These are phyloP conservation scores for Hedya salicella DNA, from an alignment of 2,888 invertebrate species.

Conservation along the genomic window DNA sequence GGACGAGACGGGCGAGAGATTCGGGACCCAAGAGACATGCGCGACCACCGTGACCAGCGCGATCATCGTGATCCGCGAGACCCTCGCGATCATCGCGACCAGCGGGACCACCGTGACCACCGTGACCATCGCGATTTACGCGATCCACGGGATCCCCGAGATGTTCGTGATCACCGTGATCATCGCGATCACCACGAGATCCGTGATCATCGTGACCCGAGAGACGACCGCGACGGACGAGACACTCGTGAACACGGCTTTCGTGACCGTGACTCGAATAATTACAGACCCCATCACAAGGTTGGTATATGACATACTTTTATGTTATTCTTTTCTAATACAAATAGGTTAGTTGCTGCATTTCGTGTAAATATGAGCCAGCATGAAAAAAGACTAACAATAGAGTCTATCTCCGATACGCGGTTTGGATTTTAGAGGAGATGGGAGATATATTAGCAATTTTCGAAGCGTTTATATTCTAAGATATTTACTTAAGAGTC, in stretches of 20 bases:
- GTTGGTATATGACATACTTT: slow-evolving; percentile 52
- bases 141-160: slow-evolving; percentile 51
- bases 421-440: too few relatives aligned
- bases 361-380: too few relatives aligned
- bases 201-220: slow-evolving; percentile 57
- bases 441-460: too few relatives aligned
- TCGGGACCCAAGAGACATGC: slow-evolving; percentile 39
- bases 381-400: too few relatives aligned
- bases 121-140: slow-evolving; percentile 62
- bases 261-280: slow-evolving; percentile 73
- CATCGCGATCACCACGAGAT: slow-evolving; percentile 44
- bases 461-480: too few relatives aligned
- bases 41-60: slow-evolving; percentile 55
- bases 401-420: too few relatives aligned
- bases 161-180: slow-evolving; percentile 50
- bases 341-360: neutral
- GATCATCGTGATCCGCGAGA: slow-evolving; percentile 60
- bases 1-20: slow-evolving; percentile 53
- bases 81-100: slow-evolving; percentile 54
- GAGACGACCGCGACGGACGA: slow-evolving; percentile 55
- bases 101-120: slow-evolving; percentile 51
- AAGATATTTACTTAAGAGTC: too few relatives aligned
- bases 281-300: slow-evolving; percentile 75
- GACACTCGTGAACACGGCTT: slow-evolving; percentile 62
- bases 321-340: neutral